These are phyloP conservation scores for Drosophila pandora DNA, from an alignment of 1,140 invertebrate species.

Conservation along the genomic window DNA sequence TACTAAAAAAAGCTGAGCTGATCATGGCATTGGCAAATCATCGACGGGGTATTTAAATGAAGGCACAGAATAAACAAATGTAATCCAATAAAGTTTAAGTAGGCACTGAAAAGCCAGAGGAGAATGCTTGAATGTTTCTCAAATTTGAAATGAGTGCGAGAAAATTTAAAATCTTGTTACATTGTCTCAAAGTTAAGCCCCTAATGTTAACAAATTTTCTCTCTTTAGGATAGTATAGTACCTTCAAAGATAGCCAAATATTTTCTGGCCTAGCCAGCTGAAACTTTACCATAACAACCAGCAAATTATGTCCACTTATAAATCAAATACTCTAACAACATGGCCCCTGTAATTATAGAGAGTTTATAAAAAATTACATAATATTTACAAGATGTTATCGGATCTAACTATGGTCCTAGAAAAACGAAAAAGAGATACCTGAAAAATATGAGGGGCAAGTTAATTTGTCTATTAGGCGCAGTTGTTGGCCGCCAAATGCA, in stretches of 20 bases:
- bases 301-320: constrained; percentile 67
- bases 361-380: constrained; percentile 79
- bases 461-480: constrained; percentile 76
- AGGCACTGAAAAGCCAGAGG: constrained; percentile 29
- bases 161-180: constrained; percentile 7
- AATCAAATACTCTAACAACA: constrained; percentile 74
- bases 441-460: constrained; percentile 48
- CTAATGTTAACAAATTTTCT: not conserved
- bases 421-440: constrained; percentile 23
- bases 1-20: constrained; percentile 36
- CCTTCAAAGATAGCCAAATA: not conserved
- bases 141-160: constrained; percentile 29
- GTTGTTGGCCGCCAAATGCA: constrained; percentile 54
- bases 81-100: constrained; percentile 65
- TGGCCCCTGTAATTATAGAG: constrained; percentile 70
- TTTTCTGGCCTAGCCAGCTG: constrained; percentile 10
- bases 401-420: constrained; percentile 47
- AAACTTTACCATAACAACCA: constrained; percentile 15
- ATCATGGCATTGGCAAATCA: constrained; percentile 38
- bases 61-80: constrained; percentile 57
- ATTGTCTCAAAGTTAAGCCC: not conserved
- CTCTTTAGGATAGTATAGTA: not conserved
- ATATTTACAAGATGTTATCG: constrained; percentile 82
- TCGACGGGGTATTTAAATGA: constrained; percentile 49
- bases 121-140: not conserved